These are phyloP conservation scores for Himalopsyche japonica DNA, from an alignment of 2,888 invertebrate species.

Conservation along the genomic window DNA sequence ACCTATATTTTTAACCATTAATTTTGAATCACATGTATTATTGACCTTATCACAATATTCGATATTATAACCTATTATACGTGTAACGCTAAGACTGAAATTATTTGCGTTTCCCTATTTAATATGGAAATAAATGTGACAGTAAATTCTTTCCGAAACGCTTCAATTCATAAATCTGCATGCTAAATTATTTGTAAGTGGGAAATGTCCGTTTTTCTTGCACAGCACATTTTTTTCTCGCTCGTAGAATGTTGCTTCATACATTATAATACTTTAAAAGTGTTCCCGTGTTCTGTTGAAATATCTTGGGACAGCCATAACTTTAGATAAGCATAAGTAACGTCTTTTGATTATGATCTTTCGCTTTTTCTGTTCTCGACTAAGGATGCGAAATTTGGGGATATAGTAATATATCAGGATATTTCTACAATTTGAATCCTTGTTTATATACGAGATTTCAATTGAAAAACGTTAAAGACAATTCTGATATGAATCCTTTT, in stretches of 20 bases:
- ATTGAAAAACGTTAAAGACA: not conserved
- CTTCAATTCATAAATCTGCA: conserved; percentile 38
- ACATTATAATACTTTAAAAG: conserved; percentile 40
- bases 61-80: too few species aligned
- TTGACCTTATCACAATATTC: too few species aligned
- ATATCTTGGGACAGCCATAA: conserved; percentile 37
- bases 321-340: conserved; percentile 40
- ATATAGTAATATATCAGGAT: conserved; percentile 10
- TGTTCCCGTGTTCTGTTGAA: conserved; percentile 38
- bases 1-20: too few species aligned
- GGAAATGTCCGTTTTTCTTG: conserved; percentile 12
- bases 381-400: conserved; percentile 4
- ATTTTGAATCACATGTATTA: too few species aligned
- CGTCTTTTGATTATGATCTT: conserved; percentile 40
- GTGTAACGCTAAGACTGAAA: not conserved
- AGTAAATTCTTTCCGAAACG: conserved; percentile 9
- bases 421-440: not conserved
- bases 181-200: conserved; percentile 23
- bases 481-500: not conserved
- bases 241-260: conserved; percentile 16
- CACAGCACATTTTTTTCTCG: conserved; percentile 8
- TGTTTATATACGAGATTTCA: not conserved
- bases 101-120: not conserved
- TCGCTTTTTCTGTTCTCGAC: conserved; percentile 11
- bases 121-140: conserved; percentile 19